These are phyloP conservation scores for Tetragonula carbonaria DNA, from an alignment of 2,888 invertebrate species.

Conservation along the genomic window DNA sequence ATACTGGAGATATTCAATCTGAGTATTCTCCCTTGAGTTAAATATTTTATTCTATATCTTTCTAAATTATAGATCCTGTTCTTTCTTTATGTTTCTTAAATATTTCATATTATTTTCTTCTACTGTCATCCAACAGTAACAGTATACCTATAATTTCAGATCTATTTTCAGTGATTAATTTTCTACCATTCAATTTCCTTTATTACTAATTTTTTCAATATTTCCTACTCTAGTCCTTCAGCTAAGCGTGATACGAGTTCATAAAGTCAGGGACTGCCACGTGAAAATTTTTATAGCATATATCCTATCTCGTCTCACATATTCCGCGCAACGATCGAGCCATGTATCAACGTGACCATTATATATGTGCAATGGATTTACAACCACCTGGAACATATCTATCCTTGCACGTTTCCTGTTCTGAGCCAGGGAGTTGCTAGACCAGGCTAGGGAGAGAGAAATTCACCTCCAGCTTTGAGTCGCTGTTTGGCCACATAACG, in stretches of 20 bases:
- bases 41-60: not conserved
- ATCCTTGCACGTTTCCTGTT: conserved; percentile 20
- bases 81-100: not conserved
- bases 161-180: not conserved
- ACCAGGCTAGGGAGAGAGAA: not conserved
- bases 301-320: not conserved
- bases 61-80: not conserved
- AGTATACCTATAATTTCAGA: not conserved
- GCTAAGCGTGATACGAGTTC: not conserved
- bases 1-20: no score
- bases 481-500: conserved; percentile 29
- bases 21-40: no score
- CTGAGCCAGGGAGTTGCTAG: not conserved
- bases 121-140: not conserved
- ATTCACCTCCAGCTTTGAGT: not conserved
- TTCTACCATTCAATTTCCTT: not conserved
- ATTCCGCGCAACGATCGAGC: not conserved
- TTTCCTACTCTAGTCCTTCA: not conserved
- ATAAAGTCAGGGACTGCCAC: not conserved
- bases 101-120: not conserved
- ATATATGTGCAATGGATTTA: conserved; percentile 3
- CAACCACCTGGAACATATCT: conserved; percentile 2
- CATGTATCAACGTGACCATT: not conserved
- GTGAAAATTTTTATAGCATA: not conserved
- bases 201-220: not conserved